A percentile compares a stretch with the other conserved stretches of the same genome.
phyloP scores from a whole-genome alignment of 2,113 vertebrate genomes.

The Dolichotis patagonum region DNA sequence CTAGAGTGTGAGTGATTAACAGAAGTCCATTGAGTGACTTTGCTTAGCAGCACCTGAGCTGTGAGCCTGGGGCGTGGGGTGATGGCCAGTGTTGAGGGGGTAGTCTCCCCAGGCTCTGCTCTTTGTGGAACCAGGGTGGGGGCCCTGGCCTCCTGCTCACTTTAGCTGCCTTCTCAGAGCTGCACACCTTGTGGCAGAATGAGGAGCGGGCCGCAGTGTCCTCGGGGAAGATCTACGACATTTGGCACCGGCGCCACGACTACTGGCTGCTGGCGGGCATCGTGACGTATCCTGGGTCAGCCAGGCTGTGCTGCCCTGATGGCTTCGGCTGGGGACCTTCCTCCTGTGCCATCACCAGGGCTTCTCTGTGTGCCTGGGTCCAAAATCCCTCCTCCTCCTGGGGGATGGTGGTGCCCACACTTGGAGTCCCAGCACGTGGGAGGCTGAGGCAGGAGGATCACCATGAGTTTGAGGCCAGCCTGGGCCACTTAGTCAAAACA shows the following conservation, averaged over 20 bases:
- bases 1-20: background rate
- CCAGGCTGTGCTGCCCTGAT: background rate
- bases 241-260: conserved; percentile 98
- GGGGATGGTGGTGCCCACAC: background rate
- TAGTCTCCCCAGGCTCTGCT: fast-evolving
- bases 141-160: fast-evolving
- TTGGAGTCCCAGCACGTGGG: background rate
- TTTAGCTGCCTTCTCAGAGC: conserved; percentile 85
- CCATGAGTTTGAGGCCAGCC: background rate
- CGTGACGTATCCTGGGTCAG: conserved; percentile 94
- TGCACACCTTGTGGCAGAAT: conserved; percentile 98
- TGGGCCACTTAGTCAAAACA: background rate
- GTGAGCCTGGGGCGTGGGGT: background rate
- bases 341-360: background rate
- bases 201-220: conserved; percentile 96
- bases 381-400: fast-evolving
- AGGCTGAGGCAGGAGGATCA: background rate
- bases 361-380: background rate
- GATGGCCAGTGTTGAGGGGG: fast-evolving
- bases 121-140: fast-evolving
- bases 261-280: conserved; percentile 99
- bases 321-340: background rate
- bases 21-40: fast-evolving
- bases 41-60: background rate
- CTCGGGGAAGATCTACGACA: conserved; percentile 97